Evolutionary conservation across 1,140 invertebrate species (phyloP).

Genomic region (Venturia canescens): DNA sequence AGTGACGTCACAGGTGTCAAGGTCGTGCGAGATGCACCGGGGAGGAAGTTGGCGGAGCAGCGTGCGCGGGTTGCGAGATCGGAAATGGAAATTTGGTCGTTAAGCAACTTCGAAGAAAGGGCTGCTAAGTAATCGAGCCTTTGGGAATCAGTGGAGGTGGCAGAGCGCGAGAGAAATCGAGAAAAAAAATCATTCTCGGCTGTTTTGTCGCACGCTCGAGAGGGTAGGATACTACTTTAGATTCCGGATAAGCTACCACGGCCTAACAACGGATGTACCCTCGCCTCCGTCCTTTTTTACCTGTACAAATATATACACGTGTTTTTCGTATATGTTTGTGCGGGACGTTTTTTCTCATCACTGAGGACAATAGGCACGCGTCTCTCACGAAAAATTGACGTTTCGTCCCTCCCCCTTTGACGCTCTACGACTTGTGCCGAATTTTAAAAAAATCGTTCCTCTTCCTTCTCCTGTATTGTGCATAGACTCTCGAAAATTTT

Average conservation of each 20-base stretch:
- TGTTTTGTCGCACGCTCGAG: slow-evolving; percentile 44
- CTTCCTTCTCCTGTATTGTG: neutral
- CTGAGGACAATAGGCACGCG: slow-evolving; percentile 23
- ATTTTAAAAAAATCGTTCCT: slow-evolving; percentile 1
- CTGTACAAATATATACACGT: neutral
- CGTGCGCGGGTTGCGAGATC: slow-evolving; percentile 25
- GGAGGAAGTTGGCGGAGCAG: slow-evolving; percentile 24
- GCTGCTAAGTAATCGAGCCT: slow-evolving; percentile 52
- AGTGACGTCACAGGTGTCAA: neutral
- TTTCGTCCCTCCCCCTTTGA: slow-evolving; percentile 12
- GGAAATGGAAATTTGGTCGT: slow-evolving; percentile 61
- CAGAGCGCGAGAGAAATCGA: slow-evolving; percentile 51
- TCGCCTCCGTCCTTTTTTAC: slow-evolving; percentile 10
- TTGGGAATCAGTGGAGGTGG: slow-evolving; percentile 30
- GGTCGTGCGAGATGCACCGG: neutral
- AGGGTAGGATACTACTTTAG: slow-evolving; percentile 57
- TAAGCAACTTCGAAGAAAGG: slow-evolving; percentile 65
- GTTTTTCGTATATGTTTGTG: neutral
- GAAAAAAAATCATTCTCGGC: neutral
- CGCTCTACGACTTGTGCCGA: neutral
- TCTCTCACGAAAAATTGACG: slow-evolving; percentile 32
- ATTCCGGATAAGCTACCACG: slow-evolving; percentile 62
- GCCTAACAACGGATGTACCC: slow-evolving; percentile 59
- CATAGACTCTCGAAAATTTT: too few species aligned
- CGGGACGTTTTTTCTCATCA: slow-evolving; percentile 18